Percentiles rank a stretch among this genome's conserved stretches.
phyloP scores from a whole-genome alignment of 2,797 vertebrate genomes.

The Orestias chungarensis region DNA sequence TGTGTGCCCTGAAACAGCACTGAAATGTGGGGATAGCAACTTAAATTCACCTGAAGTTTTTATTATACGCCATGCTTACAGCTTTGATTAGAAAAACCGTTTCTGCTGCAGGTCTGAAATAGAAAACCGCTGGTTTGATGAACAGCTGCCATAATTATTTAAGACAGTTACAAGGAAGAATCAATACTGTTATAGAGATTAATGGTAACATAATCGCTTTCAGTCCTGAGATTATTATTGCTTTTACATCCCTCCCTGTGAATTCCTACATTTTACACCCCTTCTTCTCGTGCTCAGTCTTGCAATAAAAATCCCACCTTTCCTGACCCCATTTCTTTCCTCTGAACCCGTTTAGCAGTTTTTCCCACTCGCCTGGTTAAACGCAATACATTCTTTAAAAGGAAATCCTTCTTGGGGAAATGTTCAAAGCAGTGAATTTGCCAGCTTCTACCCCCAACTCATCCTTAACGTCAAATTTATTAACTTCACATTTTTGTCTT shows the following conservation, averaged over 20 bases:
- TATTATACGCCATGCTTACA: slow-evolving; percentile 58
- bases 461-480: not conserved
- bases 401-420: slow-evolving; percentile 34
- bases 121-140: slow-evolving; percentile 31
- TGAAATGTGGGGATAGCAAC: slow-evolving; percentile 43
- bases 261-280: slow-evolving; percentile 2
- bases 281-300: slow-evolving; percentile 11
- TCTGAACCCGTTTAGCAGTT: slow-evolving; percentile 35
- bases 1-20: not conserved
- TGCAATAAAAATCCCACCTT: slow-evolving; percentile 17
- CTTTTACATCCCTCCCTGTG: slow-evolving; percentile 23
- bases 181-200: slow-evolving; percentile 51
- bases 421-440: slow-evolving; percentile 21
- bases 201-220: slow-evolving; percentile 42
- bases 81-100: slow-evolving; percentile 48
- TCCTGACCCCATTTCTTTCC: slow-evolving; percentile 51
- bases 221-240: slow-evolving; percentile 29
- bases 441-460: slow-evolving; percentile 40
- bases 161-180: slow-evolving; percentile 44
- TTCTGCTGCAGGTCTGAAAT: slow-evolving; percentile 24
- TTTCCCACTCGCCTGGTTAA: slow-evolving; percentile 33
- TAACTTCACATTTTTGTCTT: not conserved
- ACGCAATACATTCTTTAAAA: slow-evolving; percentile 48
- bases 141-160: slow-evolving; percentile 40
- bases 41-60: slow-evolving; percentile 60